phyloP scores from a whole-genome alignment of 2,888 invertebrate species.

The Mesorhabditis sp. region DNA sequence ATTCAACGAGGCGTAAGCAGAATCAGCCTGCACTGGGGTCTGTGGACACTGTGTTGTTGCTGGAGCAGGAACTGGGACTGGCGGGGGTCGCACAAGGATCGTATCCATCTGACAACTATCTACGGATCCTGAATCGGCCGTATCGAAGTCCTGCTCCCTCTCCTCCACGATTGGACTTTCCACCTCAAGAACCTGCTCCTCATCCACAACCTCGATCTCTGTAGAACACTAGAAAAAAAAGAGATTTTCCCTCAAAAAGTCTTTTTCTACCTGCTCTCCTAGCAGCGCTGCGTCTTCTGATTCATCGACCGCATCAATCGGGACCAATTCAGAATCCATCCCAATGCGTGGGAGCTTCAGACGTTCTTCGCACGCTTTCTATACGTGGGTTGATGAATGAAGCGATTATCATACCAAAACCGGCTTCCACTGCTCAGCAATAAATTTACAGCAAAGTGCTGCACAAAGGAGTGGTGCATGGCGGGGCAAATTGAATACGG shows the following conservation, averaged over 20 bases:
- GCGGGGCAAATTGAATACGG: neutral
- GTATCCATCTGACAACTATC: too few species aligned
- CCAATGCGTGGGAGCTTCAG: too few species aligned
- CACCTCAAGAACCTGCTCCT: too few species aligned
- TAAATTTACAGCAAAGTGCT: neutral
- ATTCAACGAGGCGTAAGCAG: neutral
- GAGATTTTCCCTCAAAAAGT: too few species aligned
- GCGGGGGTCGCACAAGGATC: neutral
- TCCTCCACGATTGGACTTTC: too few species aligned
- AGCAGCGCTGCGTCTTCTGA: neutral
- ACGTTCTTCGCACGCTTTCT: too few species aligned
- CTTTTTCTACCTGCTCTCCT: neutral
- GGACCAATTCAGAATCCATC: too few species aligned
- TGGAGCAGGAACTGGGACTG: neutral
- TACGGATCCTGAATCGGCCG: too few species aligned
- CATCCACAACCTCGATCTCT: too few species aligned
- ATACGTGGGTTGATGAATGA: too few species aligned
- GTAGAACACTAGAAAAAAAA: too few species aligned
- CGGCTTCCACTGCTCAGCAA: neutral
- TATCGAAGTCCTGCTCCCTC: too few species aligned
- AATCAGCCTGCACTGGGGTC: neutral
- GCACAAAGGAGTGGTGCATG: conserved; percentile 1
- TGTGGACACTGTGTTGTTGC: neutral
- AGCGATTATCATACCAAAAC: neutral
- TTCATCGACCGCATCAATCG: neutral